Evolutionary conservation across 2,797 vertebrate genomes (phyloP).

Genomic region (Pipistrellus pygmaeus): DNA sequence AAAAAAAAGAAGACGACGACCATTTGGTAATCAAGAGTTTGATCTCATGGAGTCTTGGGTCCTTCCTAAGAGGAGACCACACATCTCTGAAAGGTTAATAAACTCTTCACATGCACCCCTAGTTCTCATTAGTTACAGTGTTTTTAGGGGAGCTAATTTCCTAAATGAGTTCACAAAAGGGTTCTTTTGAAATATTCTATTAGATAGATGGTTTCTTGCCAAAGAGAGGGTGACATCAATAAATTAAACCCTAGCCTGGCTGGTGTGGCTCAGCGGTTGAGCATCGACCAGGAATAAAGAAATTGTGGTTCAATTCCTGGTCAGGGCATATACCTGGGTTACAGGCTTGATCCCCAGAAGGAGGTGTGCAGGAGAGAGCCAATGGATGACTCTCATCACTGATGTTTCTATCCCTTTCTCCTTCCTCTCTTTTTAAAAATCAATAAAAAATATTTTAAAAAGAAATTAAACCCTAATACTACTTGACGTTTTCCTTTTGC

Average conservation of each 20-base stretch:
- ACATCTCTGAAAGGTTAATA: constrained; percentile 11
- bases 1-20: too few species aligned
- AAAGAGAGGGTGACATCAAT: background rate
- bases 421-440: background rate
- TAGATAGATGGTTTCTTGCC: background rate
- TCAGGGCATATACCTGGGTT: background rate
- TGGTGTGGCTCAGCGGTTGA: background rate
- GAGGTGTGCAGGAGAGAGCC: background rate
- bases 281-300: background rate
- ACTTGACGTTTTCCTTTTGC: background rate
- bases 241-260: constrained; percentile 17
- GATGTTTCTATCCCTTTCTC: background rate
- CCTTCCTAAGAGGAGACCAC: background rate
- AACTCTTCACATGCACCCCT: background rate
- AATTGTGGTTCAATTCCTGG: background rate
- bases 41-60: background rate
- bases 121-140: background rate
- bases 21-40: constrained; percentile 17
- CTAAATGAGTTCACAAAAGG: constrained; percentile 12
- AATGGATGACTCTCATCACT: background rate
- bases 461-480: background rate
- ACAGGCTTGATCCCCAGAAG: background rate
- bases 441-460: background rate
- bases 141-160: background rate
- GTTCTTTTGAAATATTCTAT: constrained; percentile 8